Evolutionary conservation across 2,113 vertebrate genomes (phyloP), one percentile per base, ranked within the genome.

Genomic region (Alosa alosa): DNA sequence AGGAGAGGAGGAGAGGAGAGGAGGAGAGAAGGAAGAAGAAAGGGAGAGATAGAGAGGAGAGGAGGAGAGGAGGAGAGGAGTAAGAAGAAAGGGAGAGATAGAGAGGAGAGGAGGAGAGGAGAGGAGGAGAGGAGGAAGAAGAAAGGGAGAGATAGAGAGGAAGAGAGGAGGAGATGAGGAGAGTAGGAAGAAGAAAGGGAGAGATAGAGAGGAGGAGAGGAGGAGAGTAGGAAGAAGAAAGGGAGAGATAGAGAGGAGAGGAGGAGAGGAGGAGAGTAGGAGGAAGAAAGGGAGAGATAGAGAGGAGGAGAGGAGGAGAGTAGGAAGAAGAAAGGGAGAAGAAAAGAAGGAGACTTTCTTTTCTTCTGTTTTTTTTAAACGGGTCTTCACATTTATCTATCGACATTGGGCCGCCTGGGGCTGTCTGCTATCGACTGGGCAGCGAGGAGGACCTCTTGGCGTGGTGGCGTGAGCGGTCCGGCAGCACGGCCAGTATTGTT

Each of bases 381-480:
- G 91, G 90, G 90, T 90, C 89, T 88, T 92, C 92, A 93, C 90
- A 87, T 94, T 94, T 92, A 93, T 89, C 88, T 93, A 95, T 95
- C 81, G 92, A 94, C 90, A 89, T 92, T n/a, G 82, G 87, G 85
- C 91, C 90, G 83, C 91, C 87, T 90, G 91, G 90, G 92, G 90
- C 92, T 39, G 93, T 94, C 93, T 94, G 92, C 86, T 92, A 95
- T 95, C 86, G 94, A 94, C 93, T 91, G 88, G 81, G 87, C 92
- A 90, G 91, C 88, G 86, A 86, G 89, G n/a, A n/a, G 86, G 81
- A 85, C 85, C 86, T 88, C 89, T 94, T 93, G 92, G n/a, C n/a
- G n/a, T n/a, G n/a, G n/a, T n/a, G n/a, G n/a, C n/a, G n/a, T n/a
- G n/a, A n/a, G n/a, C n/a, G n/a, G n/a, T n/a, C n/a, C n/a, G n/a